Evolutionary conservation across 2,888 invertebrate genomes (phyloP).

Genomic region (Drosophila demipolita): DNA sequence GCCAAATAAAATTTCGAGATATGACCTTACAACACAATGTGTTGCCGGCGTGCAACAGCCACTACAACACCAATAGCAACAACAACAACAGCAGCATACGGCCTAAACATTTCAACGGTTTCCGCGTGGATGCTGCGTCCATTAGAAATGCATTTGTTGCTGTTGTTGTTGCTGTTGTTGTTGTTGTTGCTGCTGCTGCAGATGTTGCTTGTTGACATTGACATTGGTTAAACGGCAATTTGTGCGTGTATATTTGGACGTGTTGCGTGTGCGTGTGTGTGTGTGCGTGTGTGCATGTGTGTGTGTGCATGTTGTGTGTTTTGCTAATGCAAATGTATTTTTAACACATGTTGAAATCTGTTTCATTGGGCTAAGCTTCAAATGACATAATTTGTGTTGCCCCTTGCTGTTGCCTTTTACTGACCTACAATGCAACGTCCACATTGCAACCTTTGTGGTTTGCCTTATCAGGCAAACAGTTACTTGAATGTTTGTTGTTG

Average conservation of each 20-base stretch:
- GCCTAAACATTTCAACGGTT: conserved; percentile 71
- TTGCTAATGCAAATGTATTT: conserved; percentile 67
- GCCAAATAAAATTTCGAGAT: conserved; percentile 78
- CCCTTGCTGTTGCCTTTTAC: conserved; percentile 40
- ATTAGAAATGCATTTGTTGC: conserved; percentile 74
- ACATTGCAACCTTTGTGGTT: conserved; percentile 21
- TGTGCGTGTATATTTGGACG: conserved; percentile 70
- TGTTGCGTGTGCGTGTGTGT: conserved; percentile 9
- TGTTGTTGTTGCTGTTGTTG: conserved; percentile 30
- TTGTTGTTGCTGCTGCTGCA: conserved; percentile 46
- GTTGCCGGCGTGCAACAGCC: conserved; percentile 52
- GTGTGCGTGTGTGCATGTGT: conserved; percentile 5
- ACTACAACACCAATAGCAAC: conserved; percentile 12
- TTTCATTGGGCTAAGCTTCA: conserved; percentile 72
- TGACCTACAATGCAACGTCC: conserved; percentile 64
- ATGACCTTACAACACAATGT: conserved; percentile 72
- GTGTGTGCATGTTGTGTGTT: conserved; percentile 18
- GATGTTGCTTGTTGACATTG: conserved; percentile 74
- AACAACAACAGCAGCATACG: conserved; percentile 13
- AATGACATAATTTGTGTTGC: conserved; percentile 61
- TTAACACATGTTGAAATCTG: conserved; percentile 61
- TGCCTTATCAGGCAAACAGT: conserved; percentile 41
- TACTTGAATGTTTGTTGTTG: conserved; percentile 17
- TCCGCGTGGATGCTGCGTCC: conserved; percentile 76
- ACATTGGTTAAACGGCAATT: conserved; percentile 76